Evolutionary conservation across 2,797 vertebrate species (phyloP).

Genomic region (Gymnopithys bicolor): DNA sequence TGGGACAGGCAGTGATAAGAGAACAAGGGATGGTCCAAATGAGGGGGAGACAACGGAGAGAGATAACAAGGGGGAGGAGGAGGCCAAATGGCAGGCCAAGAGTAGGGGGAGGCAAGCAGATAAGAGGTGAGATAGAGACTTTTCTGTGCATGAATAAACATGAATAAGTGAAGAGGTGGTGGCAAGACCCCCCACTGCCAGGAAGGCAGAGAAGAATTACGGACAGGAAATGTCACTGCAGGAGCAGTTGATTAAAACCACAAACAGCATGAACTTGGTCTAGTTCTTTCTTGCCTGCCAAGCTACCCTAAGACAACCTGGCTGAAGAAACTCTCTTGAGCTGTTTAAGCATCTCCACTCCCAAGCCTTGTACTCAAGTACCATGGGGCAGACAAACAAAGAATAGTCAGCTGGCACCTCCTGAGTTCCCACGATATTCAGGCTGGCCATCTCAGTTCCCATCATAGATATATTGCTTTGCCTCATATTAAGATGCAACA

Average conservation of each 20-base stretch:
- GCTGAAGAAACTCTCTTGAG: not conserved
- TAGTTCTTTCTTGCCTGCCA: not conserved
- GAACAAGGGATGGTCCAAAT: constrained; percentile 40
- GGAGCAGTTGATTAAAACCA: constrained; percentile 7
- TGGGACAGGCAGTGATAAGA: constrained; percentile 7
- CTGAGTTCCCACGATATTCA: not conserved
- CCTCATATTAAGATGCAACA: not conserved
- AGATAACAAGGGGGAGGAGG: constrained; percentile 22
- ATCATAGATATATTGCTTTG: not conserved
- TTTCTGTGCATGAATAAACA: constrained; percentile 48
- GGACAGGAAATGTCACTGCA: not conserved
- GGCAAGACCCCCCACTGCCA: not conserved
- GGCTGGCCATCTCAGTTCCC: not conserved
- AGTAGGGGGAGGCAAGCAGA: not conserved
- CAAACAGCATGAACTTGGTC: constrained; percentile 2
- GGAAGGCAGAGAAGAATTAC: constrained; percentile 6
- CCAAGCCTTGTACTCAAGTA: not conserved
- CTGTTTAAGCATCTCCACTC: not conserved
- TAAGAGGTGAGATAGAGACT: constrained; percentile 11
- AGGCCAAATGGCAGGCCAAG: constrained; percentile 41
- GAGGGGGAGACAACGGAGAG: constrained; percentile 7
- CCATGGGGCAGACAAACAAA: not conserved
- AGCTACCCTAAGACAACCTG: not conserved
- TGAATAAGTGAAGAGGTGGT: not conserved
- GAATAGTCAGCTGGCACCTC: not conserved